Conservation (phyloP, 2,888 invertebrate species). For the Geophilus truncorum region DNA sequence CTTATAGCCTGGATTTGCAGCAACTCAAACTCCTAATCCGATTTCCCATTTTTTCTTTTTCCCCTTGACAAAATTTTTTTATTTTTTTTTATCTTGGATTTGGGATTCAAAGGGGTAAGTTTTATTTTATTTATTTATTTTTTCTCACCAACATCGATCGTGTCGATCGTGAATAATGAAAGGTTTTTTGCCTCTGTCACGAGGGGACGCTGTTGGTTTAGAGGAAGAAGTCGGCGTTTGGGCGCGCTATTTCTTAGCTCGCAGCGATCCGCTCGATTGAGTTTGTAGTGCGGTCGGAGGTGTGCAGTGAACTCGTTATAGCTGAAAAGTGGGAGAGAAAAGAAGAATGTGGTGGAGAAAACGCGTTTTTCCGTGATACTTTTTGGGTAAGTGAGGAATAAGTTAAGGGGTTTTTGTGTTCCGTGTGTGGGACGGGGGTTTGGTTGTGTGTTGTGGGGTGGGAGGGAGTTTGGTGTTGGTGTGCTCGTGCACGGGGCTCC, state of each 20-base stretch:
- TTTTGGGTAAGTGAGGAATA: not conserved
- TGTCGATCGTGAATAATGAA: slow-evolving; percentile 2
- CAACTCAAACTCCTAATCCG: not conserved
- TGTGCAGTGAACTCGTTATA: slow-evolving; percentile 6
- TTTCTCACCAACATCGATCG: not conserved
- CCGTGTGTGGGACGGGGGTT: too few species aligned
- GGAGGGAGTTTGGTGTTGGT: too few species aligned
- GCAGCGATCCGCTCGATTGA: slow-evolving; percentile 10
- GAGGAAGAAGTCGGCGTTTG: not conserved
- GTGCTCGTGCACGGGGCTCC: too few species aligned
- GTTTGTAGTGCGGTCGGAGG: not conserved
- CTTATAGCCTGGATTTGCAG: not conserved
- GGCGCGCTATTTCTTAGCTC: slow-evolving; percentile 14
- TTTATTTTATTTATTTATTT: not conserved
- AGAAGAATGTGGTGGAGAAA: slow-evolving; percentile 4
- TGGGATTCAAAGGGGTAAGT: not conserved
- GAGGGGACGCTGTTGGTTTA: not conserved
- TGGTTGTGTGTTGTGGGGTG: too few species aligned
- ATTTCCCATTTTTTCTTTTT: too few species aligned
- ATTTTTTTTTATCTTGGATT: not conserved
- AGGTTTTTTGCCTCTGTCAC: not conserved
- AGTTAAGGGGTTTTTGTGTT: too few species aligned
- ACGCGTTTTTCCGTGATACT: not conserved
- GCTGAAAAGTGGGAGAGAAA: not conserved
- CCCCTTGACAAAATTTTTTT: too few species aligned